Conservation (phyloP, 2,888 invertebrate genomes). For the Brachynemurus nebulosus region DNA sequence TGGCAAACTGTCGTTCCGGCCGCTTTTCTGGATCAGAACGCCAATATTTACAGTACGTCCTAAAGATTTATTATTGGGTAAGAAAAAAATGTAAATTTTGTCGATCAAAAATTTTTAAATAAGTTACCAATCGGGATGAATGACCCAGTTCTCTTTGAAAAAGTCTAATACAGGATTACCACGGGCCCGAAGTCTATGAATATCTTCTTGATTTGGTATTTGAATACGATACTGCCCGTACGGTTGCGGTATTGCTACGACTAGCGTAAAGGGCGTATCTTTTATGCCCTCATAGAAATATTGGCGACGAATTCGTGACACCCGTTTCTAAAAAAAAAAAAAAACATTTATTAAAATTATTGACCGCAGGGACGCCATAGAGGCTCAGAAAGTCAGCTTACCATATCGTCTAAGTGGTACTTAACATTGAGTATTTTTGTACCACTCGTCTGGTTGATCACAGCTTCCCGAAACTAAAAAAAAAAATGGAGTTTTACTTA, state of each 20-base stretch:
- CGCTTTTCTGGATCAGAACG: slow-evolving; percentile 20
- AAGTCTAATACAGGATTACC: slow-evolving; percentile 55
- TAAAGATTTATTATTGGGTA: too few species aligned
- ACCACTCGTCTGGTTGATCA: slow-evolving; percentile 29
- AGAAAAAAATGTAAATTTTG: too few species aligned
- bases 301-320: slow-evolving; percentile 59
- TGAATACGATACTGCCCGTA: slow-evolving; percentile 59
- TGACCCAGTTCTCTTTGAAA: slow-evolving; percentile 63
- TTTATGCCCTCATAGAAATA: slow-evolving; percentile 72
- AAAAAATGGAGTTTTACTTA: slow-evolving; percentile 6
- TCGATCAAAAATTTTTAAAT: neutral
- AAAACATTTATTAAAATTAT: too few species aligned
- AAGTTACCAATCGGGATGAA: slow-evolving; percentile 74
- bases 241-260: slow-evolving; percentile 69
- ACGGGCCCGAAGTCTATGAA: slow-evolving; percentile 53
- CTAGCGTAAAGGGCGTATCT: slow-evolving; percentile 78
- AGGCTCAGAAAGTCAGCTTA: too few species aligned
- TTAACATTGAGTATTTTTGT: slow-evolving; percentile 52
- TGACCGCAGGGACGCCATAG: too few species aligned
- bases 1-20: slow-evolving; percentile 40
- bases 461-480: slow-evolving; percentile 30
- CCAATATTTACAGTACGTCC: slow-evolving; percentile 48
- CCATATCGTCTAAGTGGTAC: slow-evolving; percentile 81
- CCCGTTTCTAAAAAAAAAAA: slow-evolving; percentile 63
- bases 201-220: slow-evolving; percentile 59